Evolutionary conservation across 2,888 invertebrate genomes (phyloP).

Genomic region (Hemaris fuciformis): DNA sequence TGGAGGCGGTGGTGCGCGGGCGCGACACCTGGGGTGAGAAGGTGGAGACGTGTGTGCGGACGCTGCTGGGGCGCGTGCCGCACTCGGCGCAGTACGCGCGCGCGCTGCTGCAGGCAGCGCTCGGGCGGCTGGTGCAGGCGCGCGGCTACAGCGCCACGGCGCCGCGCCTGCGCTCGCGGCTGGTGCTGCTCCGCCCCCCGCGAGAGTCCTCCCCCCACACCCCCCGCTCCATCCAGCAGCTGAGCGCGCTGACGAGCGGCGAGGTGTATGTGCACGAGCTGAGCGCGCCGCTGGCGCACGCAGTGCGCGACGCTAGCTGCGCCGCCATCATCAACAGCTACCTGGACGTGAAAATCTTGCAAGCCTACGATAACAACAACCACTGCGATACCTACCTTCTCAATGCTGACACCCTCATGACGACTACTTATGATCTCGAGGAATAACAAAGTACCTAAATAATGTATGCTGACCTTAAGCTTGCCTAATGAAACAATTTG

Average conservation of each 20-base stretch:
- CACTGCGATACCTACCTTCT: conserved; percentile 49
- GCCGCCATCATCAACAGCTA: conserved; percentile 47
- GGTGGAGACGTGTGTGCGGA: conserved; percentile 31
- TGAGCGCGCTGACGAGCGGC: conserved; percentile 33
- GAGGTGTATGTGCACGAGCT: conserved; percentile 35
- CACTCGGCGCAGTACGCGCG: conserved; percentile 48
- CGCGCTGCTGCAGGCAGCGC: conserved; percentile 40
- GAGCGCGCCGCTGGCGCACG: conserved; percentile 33
- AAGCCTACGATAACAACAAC: conserved; percentile 42
- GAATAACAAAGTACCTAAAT: no score
- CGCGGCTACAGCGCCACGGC: conserved; percentile 25
- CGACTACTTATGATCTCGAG: not conserved
- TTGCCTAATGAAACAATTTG: no score
- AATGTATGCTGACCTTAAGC: no score
- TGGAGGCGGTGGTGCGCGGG: conserved; percentile 17
- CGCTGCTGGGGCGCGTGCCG: conserved; percentile 35
- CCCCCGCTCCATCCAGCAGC: not conserved
- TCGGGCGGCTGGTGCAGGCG: conserved; percentile 33
- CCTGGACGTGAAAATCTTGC: conserved; percentile 36
- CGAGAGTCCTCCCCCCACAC: not conserved
- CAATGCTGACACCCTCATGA: conserved; percentile 38
- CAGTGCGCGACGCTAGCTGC: conserved; percentile 40
- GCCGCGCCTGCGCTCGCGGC: conserved; percentile 34
- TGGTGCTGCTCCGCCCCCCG: conserved; percentile 39
- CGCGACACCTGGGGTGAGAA: conserved; percentile 27